These are phyloP conservation scores for Corydoras sp. DNA, from an alignment of 2,113 vertebrate species.

Conservation along the genomic window DNA sequence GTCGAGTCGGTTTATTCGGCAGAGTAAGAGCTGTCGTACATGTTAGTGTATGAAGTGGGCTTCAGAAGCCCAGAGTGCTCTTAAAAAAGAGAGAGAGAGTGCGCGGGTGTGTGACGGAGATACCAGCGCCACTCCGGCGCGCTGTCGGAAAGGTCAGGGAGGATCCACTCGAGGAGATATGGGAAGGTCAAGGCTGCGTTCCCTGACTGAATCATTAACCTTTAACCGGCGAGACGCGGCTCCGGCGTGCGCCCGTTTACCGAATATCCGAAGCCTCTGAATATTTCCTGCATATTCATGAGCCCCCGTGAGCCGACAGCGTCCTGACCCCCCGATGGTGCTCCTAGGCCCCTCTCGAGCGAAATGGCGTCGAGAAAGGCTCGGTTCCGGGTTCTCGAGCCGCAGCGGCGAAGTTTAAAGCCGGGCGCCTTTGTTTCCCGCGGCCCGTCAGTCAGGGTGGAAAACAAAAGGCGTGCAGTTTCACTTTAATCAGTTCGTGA, in stretches of 20 bases:
- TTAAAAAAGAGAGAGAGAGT: slow-evolving; percentile 18
- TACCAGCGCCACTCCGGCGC: slow-evolving; percentile 17
- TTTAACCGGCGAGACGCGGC: slow-evolving; percentile 53
- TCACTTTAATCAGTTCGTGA: too few relatives aligned
- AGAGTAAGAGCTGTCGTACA: too few relatives aligned
- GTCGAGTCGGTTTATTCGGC: too few relatives aligned
- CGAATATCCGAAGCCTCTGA: slow-evolving; percentile 44
- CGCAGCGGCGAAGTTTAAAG: too few relatives aligned
- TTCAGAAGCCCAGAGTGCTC: slow-evolving; percentile 34
- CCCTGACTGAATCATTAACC: slow-evolving; percentile 61
- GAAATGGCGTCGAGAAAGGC: too few relatives aligned
- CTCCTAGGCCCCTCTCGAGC: too few relatives aligned
- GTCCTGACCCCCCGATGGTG: slow-evolving; percentile 14
- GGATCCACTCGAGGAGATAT: slow-evolving; percentile 38
- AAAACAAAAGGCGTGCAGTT: too few relatives aligned
- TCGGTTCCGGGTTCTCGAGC: too few relatives aligned
- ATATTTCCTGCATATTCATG: slow-evolving; percentile 53
- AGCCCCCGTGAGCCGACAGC: slow-evolving; percentile 34
- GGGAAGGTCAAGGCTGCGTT: slow-evolving; percentile 49
- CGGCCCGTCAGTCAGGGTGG: too few relatives aligned
- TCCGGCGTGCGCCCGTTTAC: slow-evolving; percentile 36
- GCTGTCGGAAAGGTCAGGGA: slow-evolving; percentile 36
- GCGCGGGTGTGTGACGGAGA: slow-evolving; percentile 17
- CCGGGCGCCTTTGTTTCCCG: too few relatives aligned
- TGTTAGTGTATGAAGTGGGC: background rate